Percentiles rank a stretch among this genome's conserved stretches.
Evolutionary conservation across 1,140 invertebrate species (phyloP).

Genomic region (Copidosoma floridanum): DNA sequence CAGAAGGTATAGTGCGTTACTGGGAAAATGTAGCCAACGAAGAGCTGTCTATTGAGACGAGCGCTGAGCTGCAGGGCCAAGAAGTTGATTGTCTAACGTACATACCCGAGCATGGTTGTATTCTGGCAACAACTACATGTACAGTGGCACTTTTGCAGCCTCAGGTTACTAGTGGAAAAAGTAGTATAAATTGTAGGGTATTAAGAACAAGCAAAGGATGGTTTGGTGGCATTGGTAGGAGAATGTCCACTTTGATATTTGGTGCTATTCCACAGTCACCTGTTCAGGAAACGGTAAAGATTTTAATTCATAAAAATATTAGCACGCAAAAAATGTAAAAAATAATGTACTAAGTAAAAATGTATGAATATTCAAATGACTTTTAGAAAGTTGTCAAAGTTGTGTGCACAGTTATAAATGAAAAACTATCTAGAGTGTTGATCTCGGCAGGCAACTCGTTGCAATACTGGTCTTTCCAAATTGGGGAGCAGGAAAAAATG

Average conservation of each 20-base stretch:
- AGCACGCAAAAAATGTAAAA: not conserved
- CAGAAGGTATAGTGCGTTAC: slow-evolving; percentile 87
- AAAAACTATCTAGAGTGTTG: slow-evolving; percentile 60
- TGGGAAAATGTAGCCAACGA: slow-evolving; percentile 90
- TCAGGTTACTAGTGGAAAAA: slow-evolving; percentile 60
- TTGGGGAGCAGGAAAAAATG: slow-evolving; percentile 59
- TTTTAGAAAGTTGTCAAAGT: slow-evolving; percentile 66
- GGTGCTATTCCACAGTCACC: slow-evolving; percentile 72
- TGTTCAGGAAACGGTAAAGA: slow-evolving; percentile 74
- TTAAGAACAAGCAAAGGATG: slow-evolving; percentile 79
- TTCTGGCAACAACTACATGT: slow-evolving; percentile 88
- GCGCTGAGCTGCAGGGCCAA: slow-evolving; percentile 74
- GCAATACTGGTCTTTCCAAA: slow-evolving; percentile 67
- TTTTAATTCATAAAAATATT: not conserved
- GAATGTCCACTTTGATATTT: slow-evolving; percentile 85
- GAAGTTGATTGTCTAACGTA: slow-evolving; percentile 78
- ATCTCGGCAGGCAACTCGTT: slow-evolving; percentile 67
- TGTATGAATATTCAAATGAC: slow-evolving; percentile 15
- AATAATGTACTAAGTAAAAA: not conserved
- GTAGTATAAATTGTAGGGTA: slow-evolving; percentile 68
- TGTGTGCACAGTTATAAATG: slow-evolving; percentile 47
- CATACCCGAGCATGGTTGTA: slow-evolving; percentile 70
- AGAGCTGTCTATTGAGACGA: slow-evolving; percentile 79
- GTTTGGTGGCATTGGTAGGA: slow-evolving; percentile 81
- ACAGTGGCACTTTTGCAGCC: slow-evolving; percentile 78